Conservation (phyloP, 1,140 invertebrate genomes). For the Leptestheria dahalacensis region DNA sequence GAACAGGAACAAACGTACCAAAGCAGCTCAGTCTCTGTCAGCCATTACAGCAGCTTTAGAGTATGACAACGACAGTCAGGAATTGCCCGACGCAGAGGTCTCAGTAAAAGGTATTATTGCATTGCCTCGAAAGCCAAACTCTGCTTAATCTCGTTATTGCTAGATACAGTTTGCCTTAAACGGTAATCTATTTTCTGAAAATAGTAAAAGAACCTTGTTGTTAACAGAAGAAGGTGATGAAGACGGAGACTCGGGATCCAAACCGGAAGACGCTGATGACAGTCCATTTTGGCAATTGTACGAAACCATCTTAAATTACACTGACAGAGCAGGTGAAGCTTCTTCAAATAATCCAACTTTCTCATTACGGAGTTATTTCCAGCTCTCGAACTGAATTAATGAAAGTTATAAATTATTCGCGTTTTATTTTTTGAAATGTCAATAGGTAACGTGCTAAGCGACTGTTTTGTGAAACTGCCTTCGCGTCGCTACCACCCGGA, state of each 20-base stretch:
- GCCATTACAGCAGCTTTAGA: slow-evolving; percentile 41
- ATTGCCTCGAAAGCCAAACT: no score
- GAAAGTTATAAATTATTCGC: slow-evolving; percentile 10
- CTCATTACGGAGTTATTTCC: no score
- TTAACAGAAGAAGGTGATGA: slow-evolving; percentile 28
- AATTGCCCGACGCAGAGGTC: slow-evolving; percentile 23
- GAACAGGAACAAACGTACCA: slow-evolving; percentile 28
- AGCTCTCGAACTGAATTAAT: slow-evolving; percentile 5
- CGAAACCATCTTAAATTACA: slow-evolving; percentile 53
- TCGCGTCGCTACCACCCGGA: slow-evolving; percentile 82
- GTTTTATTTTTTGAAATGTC: slow-evolving; percentile 14
- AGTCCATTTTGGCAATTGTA: slow-evolving; percentile 66
- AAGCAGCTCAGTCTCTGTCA: slow-evolving; percentile 34
- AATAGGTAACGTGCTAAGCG: slow-evolving; percentile 51
- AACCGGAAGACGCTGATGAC: slow-evolving; percentile 31
- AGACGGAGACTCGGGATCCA: slow-evolving; percentile 24
- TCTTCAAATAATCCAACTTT: slow-evolving; percentile 31
- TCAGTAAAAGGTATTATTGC: slow-evolving; percentile 14
- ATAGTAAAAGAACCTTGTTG: no score
- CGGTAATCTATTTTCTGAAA: no score
- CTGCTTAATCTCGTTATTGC: slow-evolving; percentile 13
- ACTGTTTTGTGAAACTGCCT: slow-evolving; percentile 85
- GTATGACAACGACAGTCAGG: slow-evolving; percentile 31
- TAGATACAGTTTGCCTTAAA: no score
- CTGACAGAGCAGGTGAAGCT: no score